Evolutionary conservation across 2,888 invertebrate species (phyloP).

Genomic region (Belgica antarctica): DNA sequence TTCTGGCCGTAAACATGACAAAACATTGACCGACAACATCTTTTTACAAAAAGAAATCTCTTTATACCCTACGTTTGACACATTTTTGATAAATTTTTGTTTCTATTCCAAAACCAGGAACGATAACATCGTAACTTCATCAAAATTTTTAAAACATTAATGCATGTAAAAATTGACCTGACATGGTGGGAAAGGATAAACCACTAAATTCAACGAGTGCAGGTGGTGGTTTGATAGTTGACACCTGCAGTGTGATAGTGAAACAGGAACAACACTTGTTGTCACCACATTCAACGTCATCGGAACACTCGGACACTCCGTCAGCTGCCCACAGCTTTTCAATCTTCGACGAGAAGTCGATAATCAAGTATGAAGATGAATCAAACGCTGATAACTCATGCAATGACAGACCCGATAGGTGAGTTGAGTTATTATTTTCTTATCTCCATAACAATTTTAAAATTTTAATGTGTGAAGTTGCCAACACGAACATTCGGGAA

Average conservation of each 20-base stretch:
- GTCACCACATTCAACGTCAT: slow-evolving; percentile 13
- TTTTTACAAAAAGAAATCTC: no score
- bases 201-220: not conserved
- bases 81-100: no score
- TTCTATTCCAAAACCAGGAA: no score
- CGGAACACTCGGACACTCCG: not conserved
- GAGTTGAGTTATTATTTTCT: not conserved
- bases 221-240: not conserved
- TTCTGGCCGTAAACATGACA: no score
- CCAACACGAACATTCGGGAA: no score
- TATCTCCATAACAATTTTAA: not conserved
- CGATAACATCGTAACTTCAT: no score
- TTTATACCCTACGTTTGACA: no score
- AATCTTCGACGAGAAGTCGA: slow-evolving; percentile 18
- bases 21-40: no score
- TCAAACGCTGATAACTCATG: slow-evolving; percentile 17
- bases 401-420: slow-evolving; percentile 41
- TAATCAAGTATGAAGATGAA: slow-evolving; percentile 31
- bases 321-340: not conserved
- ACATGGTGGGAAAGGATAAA: slow-evolving; percentile 38
- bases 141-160: no score
- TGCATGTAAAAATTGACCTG: no score
- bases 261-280: slow-evolving; percentile 11
- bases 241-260: slow-evolving; percentile 20
- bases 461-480: no score